These are phyloP conservation scores for Callocephalon fimbriatum DNA, from an alignment of 2,113 vertebrate species.

Conservation along the genomic window DNA sequence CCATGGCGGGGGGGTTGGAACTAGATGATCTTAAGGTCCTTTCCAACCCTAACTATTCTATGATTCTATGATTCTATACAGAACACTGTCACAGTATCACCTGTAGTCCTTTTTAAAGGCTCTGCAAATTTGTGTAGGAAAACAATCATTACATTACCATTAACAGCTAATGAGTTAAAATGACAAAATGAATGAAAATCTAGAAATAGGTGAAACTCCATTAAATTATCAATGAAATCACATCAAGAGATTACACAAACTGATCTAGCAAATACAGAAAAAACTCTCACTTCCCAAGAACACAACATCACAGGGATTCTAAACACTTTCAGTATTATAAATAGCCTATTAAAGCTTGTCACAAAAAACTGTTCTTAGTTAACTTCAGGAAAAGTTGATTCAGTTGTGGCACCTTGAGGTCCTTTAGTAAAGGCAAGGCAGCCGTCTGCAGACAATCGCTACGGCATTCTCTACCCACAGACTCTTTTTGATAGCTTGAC, in stretches of 20 bases:
- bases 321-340: neutral
- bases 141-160: neutral
- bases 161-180: neutral
- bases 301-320: no score
- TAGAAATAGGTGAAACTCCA: neutral
- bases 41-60: no score
- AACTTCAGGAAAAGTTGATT: neutral
- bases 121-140: neutral
- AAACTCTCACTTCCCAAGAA: neutral
- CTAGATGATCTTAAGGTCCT: no score
- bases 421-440: fast-evolving
- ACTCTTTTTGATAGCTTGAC: neutral
- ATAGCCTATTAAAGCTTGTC: neutral
- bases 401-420: no score
- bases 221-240: neutral
- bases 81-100: neutral
- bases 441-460: neutral
- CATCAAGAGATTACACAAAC: neutral
- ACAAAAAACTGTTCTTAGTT: neutral
- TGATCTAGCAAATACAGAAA: neutral
- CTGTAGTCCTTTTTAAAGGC: neutral
- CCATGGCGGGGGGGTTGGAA: no score
- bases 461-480: no score
- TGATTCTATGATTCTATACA: neutral
- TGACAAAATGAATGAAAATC: neutral